Evolutionary conservation across 2,888 invertebrate genomes (phyloP), one percentile per base, ranked within the genome.

Genomic region (Tromatobia lineatoria): DNA sequence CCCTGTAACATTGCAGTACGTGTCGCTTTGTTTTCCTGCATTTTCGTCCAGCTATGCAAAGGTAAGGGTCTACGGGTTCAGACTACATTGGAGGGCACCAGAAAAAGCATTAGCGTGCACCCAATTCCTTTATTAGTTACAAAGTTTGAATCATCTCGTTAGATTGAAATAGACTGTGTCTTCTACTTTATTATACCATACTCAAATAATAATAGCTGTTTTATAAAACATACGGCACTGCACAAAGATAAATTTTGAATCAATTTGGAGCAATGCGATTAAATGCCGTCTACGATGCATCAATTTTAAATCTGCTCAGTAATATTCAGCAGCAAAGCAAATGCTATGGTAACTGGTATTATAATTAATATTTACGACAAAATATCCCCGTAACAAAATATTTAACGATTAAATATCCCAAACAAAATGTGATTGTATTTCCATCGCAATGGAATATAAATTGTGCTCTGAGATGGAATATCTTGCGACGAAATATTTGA

Each of bases 281-380:
- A 69, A 75, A 71, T 75, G 57, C 79, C 57, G 75, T 71, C 70
- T 29, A 42, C 64, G 70, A 64, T 75, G 23, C 54, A 54, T 71
- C 76, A 76, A 80, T 83, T 80, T 80, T 73, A 67, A 71, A 67
- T 75, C 47, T 47, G 18, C 64, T 59, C n/a, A 59, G 45, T 70
- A 79, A 71, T 70, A 76, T 47, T 38, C 70, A 77, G 34, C 45
- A 23, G 66, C 47, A 42, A 20, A 64, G 50, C 29, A 42, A 71
- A 75, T 52, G 54, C 70, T 3, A n/a, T n/a, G n/a, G n/a, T n/a
- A n/a, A n/a, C n/a, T n/a, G n/a, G n/a, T n/a, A n/a, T n/a, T n/a
- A n/a, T n/a, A n/a, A n/a, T n/a, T n/a, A n/a, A n/a, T n/a, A n/a
- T n/a, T n/a, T n/a, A n/a, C n/a, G n/a, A n/a, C n/a, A n/a, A n/a